A percentile compares a stretch with the other conserved stretches of the same genome.
Conservation (phyloP, 2,113 vertebrate species). For the Oreochromis niloticus region DNA sequence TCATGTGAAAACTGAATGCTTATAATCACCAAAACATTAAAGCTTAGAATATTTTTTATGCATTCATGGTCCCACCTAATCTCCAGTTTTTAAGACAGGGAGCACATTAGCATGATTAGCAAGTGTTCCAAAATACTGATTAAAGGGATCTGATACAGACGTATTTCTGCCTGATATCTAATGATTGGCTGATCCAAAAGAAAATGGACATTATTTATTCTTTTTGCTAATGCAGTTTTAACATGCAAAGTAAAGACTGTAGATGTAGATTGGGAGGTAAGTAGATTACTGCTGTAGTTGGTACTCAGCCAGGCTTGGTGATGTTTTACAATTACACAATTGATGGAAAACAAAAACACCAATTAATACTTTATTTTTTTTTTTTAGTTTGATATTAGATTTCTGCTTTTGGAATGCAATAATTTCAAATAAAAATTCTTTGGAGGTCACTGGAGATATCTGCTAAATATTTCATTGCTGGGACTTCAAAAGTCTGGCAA, state of each 20-base stretch:
- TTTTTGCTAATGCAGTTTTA: conserved; percentile 9
- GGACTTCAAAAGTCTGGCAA: not conserved
- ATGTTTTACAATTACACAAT: not conserved
- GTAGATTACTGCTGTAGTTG: not conserved
- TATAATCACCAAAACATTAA: not conserved
- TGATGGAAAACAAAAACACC: not conserved
- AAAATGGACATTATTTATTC: conserved; percentile 58
- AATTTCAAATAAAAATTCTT: not conserved
- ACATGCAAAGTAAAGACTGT: not conserved
- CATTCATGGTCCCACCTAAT: not conserved
- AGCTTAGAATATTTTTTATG: conserved; percentile 1
- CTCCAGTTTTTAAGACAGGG: conserved; percentile 18
- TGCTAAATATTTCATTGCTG: not conserved
- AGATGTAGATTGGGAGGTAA: not conserved
- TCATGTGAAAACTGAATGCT: not conserved
- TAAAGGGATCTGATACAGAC: conserved; percentile 45
- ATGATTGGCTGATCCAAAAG: conserved; percentile 50
- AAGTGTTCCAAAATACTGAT: conserved; percentile 47
- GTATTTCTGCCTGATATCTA: conserved; percentile 48
- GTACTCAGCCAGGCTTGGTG: not conserved
- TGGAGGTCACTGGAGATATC: not conserved
- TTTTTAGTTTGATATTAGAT: not conserved
- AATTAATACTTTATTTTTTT: not conserved
- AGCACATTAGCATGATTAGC: conserved; percentile 40
- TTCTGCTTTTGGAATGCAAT: not conserved